phyloP scores from a whole-genome alignment of 1,140 invertebrate genomes.

The Cardiocondyla obscurior region DNA sequence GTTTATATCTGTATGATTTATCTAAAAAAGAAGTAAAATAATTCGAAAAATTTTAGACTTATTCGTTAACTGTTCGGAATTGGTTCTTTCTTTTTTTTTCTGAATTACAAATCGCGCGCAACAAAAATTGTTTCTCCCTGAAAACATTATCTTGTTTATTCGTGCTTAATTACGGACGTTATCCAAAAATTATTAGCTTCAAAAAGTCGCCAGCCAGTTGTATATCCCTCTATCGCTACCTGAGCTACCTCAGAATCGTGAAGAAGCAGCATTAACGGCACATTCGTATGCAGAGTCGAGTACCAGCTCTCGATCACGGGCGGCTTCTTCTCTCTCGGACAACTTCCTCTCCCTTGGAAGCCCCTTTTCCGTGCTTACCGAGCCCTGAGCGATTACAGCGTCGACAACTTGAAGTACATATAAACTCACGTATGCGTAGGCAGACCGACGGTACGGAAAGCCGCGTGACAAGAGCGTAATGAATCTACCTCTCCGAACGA shows the following conservation, averaged over 20 bases:
- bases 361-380: conserved; percentile 40
- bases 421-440: conserved; percentile 31
- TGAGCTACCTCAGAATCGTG: conserved; percentile 20
- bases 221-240: neutral
- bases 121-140: neutral
- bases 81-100: neutral
- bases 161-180: neutral
- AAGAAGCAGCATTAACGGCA: conserved; percentile 25
- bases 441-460: neutral
- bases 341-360: conserved; percentile 50
- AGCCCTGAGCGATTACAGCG: conserved; percentile 52
- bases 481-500: conserved; percentile 29
- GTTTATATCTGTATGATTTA: too few relatives aligned
- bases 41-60: too few relatives aligned
- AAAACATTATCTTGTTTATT: neutral
- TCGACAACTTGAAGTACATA: conserved; percentile 41
- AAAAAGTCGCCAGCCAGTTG: neutral
- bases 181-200: conserved; percentile 17
- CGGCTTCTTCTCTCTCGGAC: neutral
- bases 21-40: neutral
- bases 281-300: conserved; percentile 61
- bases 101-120: neutral
- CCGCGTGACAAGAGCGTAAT: conserved; percentile 45
- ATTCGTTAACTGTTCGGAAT: neutral
- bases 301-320: conserved; percentile 42